Conservation (phyloP, 2,797 vertebrate species). For the Epinephelus coioides region DNA sequence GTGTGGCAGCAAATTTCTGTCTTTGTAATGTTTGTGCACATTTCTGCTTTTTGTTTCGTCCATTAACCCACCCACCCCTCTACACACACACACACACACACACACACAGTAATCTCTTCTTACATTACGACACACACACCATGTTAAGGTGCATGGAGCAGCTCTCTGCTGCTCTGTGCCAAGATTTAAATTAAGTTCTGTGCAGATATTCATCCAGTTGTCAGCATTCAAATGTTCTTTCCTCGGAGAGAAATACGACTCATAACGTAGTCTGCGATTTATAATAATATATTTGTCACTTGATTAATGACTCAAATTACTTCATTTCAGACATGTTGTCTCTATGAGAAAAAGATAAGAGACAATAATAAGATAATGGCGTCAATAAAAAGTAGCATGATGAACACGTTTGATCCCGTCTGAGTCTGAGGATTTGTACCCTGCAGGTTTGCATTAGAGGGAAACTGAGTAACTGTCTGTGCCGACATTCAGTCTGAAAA, state of each 20-base stretch:
- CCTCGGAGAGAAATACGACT: background rate
- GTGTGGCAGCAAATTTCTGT: background rate
- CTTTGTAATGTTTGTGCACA: background rate
- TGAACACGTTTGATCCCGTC: background rate
- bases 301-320: background rate
- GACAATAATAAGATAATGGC: background rate
- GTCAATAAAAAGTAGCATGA: no score
- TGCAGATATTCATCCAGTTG: conserved; percentile 40
- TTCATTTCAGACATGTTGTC: conserved; percentile 1
- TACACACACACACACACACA: background rate
- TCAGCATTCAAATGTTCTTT: conserved; percentile 13
- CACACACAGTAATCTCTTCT: conserved; percentile 17
- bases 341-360: background rate
- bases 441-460: background rate
- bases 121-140: conserved; percentile 9
- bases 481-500: background rate
- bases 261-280: background rate
- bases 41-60: background rate
- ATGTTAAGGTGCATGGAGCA: conserved; percentile 1
- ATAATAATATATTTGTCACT: background rate
- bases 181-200: conserved; percentile 50
- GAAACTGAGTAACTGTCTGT: no score
- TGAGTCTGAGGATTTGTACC: background rate
- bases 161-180: conserved; percentile 20
- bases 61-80: background rate